Evolutionary conservation across 2,113 vertebrate genomes (phyloP).

Genomic region (Cyanoramphus novaezelandiae): DNA sequence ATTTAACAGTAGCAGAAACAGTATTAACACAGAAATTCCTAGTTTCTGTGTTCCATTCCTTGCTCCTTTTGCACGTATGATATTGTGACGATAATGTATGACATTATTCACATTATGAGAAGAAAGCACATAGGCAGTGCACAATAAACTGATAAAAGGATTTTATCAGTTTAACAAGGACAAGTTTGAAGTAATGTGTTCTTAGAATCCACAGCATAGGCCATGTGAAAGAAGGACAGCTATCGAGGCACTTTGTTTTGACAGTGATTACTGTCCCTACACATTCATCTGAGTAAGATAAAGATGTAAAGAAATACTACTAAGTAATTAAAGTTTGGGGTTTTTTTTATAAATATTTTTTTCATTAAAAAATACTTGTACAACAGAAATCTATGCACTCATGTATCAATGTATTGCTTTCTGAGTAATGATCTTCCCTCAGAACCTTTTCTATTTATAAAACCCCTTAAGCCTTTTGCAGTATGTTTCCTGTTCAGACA

Average conservation of each 20-base stretch:
- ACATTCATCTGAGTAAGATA: background rate
- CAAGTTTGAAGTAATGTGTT: background rate
- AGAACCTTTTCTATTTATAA: conserved; percentile 75
- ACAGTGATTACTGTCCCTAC: background rate
- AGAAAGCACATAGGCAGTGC: background rate
- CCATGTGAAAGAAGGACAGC: background rate
- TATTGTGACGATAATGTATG: background rate
- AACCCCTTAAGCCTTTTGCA: conserved; percentile 65
- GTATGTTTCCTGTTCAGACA: conserved; percentile 77
- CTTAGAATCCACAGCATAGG: background rate
- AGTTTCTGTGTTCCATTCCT: background rate
- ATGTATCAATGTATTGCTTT: conserved; percentile 6
- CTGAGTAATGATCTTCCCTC: conserved; percentile 35
- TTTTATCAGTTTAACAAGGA: background rate
- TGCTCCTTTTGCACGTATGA: background rate
- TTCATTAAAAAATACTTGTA: background rate
- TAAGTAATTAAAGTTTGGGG: background rate
- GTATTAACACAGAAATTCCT: background rate
- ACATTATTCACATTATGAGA: background rate
- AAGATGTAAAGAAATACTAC: background rate
- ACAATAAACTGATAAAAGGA: background rate
- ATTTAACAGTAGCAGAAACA: background rate
- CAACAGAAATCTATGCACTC: background rate
- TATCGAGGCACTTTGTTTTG: background rate
- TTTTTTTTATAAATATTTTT: background rate